phyloP scores from a whole-genome alignment of 2,797 vertebrate species.

The Bryconaethiops microstoma region DNA sequence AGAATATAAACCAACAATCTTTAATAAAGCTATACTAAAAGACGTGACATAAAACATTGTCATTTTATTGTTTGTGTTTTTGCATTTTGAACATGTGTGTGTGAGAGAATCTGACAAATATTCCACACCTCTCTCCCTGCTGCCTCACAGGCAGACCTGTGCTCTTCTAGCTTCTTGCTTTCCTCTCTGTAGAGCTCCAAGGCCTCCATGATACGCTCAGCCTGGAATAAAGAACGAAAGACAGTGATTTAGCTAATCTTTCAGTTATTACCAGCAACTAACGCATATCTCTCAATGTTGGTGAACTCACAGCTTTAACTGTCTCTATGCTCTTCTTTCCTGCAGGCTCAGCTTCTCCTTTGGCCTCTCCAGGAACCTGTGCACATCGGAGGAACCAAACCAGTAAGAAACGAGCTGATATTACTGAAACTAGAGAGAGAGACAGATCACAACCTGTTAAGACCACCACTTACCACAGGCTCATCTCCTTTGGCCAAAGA shows the following conservation, averaged over 20 bases:
- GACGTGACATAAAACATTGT: too few species aligned
- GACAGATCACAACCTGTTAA: not conserved
- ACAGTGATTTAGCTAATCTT: not conserved
- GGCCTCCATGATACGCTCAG: conserved; percentile 97
- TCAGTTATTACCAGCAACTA: not conserved
- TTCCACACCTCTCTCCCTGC: conserved; percentile 84
- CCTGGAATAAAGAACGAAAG: conserved; percentile 69
- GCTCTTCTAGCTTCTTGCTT: conserved; percentile 83
- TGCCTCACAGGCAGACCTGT: conserved; percentile 82
- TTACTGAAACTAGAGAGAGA: not conserved
- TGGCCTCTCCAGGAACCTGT: conserved; percentile 91
- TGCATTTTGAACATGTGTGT: not conserved
- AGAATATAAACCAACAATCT: too few species aligned
- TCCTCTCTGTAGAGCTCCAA: conserved; percentile 90
- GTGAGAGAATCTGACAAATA: not conserved
- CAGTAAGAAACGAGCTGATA: not conserved
- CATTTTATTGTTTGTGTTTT: too few species aligned
- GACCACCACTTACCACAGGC: conserved; percentile 83
- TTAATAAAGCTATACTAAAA: too few species aligned
- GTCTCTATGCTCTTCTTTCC: conserved; percentile 94
- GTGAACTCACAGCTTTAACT: conserved; percentile 90
- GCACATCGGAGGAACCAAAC: not conserved
- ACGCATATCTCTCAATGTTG: not conserved
- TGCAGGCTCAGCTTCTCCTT: conserved; percentile 87
- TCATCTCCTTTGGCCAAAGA: conserved; percentile 87